Evolutionary conservation across 2,113 vertebrate species (phyloP).

Genomic region (Bubo scandiacus): DNA sequence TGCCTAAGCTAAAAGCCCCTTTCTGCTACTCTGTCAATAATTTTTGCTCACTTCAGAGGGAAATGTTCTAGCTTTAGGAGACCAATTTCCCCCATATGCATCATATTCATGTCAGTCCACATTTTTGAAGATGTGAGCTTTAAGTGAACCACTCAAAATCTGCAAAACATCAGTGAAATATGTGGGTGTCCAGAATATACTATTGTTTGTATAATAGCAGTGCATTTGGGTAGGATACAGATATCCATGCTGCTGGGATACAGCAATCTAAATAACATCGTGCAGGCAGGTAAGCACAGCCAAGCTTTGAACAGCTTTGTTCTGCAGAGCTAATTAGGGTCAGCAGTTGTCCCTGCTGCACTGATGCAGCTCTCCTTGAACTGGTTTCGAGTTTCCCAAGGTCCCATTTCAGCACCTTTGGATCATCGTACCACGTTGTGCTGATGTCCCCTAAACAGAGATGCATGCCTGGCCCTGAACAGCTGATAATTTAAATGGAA

Average conservation of each 20-base stretch:
- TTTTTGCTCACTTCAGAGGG: background rate
- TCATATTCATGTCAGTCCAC: background rate
- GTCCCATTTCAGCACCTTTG: background rate
- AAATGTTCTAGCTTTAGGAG: background rate
- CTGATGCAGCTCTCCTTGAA: background rate
- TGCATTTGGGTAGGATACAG: background rate
- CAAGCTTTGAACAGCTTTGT: background rate
- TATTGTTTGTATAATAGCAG: background rate
- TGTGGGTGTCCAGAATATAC: background rate
- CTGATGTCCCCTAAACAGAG: background rate
- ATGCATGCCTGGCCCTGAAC: background rate
- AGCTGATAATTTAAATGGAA: background rate
- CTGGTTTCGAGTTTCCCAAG: background rate
- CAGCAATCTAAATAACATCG: background rate
- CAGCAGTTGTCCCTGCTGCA: background rate
- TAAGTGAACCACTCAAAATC: background rate
- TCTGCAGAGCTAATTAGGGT: background rate
- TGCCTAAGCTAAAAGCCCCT: background rate
- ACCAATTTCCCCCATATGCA: background rate
- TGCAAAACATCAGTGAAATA: background rate
- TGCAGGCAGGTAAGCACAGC: background rate
- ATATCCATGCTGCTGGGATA: background rate
- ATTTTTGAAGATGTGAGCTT: background rate
- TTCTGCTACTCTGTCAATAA: background rate
- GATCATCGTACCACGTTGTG: rapidly evolving